Evolutionary conservation across 2,113 vertebrate species (phyloP), one percentile per base, ranked within the genome.

Genomic region (Caranx ignobilis): DNA sequence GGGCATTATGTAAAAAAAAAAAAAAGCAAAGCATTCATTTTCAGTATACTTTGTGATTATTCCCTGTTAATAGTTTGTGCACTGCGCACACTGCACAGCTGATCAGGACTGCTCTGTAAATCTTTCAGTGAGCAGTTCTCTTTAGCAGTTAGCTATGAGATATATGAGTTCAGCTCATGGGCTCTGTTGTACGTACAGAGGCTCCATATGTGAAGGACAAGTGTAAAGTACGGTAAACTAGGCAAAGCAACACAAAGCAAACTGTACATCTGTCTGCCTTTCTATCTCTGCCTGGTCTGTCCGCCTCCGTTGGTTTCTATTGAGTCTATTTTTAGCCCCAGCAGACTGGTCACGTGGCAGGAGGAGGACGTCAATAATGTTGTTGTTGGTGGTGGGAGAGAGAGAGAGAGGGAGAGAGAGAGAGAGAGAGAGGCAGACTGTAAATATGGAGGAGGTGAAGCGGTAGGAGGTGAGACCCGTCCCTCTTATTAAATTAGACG

Each of bases 281-380:
- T 10, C 43, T 52, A 45, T 31, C 68, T 48, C 26, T 60, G 55
- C 9, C 47, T 3, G 47, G 81, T 85, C 75, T 85, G 68, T 82
- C 83, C 66, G 71, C 60, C 75, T 87, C 85, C 75, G 62, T 80
- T 64, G 78, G 57, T 85, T 92, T 87, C 83, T 82, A 88, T 76
- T 41, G 75, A 69, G 73, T 81, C 89, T 93, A 93, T 92, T 92
- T 92, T 87, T 92, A 93, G 89, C 83, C 45, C 32, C 79, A 81
- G 87, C 90, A 92, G 91, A 91, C 91, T 87, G 83, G 87, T 93
- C 92, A 93, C 92, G 92, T 93, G 92, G 89, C 85, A 91, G 52
- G 70, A 80, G 83, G 89, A 88, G 83, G 89, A 91, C 91, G 90
- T 92, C 88, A 91, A 78, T 91, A 90, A 89, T 92, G 90, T 93